phyloP scores from a whole-genome alignment of 2,113 vertebrate species.

The Actinemys pallida region DNA sequence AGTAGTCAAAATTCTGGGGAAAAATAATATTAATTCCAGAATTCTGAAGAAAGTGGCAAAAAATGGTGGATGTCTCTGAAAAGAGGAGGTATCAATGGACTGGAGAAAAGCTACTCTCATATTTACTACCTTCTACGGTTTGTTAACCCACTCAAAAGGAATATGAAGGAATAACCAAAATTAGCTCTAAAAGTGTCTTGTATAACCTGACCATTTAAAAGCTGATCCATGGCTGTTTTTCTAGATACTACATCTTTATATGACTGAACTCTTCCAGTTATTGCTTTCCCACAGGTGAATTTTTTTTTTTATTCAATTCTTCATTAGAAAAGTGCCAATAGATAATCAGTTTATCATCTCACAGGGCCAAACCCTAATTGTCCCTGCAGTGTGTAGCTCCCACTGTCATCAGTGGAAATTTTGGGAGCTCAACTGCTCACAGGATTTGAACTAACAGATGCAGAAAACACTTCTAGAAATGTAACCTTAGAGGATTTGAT shows the following conservation, averaged over 20 bases:
- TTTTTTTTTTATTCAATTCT: not conserved
- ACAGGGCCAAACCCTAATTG: not conserved
- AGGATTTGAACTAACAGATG: not conserved
- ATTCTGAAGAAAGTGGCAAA: conserved; percentile 3
- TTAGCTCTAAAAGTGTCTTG: not conserved
- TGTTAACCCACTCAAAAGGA: not conserved
- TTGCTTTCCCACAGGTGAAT: not conserved
- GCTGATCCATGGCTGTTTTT: not conserved
- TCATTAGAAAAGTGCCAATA: not conserved
- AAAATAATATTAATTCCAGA: not conserved
- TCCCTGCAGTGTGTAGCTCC: not conserved
- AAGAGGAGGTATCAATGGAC: not conserved
- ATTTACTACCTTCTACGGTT: not conserved
- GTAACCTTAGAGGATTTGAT: not conserved
- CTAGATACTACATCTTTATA: not conserved
- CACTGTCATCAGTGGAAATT: not conserved
- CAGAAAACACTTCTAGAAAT: not conserved
- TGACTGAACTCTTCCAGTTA: not conserved
- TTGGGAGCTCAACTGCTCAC: not conserved
- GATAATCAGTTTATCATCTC: not conserved
- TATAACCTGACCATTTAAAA: not conserved
- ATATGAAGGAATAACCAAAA: not conserved
- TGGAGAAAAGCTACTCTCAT: not conserved
- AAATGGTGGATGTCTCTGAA: not conserved
- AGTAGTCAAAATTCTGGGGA: conserved; percentile 36